Evolutionary conservation across 2,797 vertebrate genomes (phyloP), one percentile per base, ranked within the genome.

Genomic region (Rhinogobio ventralis): DNA sequence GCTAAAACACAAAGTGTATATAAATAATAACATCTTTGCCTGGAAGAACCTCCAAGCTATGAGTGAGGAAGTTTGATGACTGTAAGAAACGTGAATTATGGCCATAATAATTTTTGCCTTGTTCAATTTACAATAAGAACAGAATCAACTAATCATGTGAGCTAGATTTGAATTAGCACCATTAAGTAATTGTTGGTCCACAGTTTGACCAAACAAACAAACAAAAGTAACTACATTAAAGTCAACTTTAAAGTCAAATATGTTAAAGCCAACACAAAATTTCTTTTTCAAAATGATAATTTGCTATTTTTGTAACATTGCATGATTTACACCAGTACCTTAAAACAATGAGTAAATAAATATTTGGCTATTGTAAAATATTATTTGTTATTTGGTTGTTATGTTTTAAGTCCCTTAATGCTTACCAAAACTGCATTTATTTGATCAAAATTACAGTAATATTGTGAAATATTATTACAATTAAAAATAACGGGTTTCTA

Each of bases 51-150:
- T 67, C 6, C 33, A 39, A 74, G 60, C 36, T 17, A 55, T 11
- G 53, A 49, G 8, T 33, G 30, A 68, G 39, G 85, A 86, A 72
- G 87, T 91, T 87, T 86, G 92, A 89, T 88, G 68, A 68, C 85
- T 88, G 91, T 88, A 87, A 87, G 45, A 72, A 5, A 53, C 8
- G 15, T 33, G 25, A 73, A 51, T 73, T 51, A 62, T 25, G 28
- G 62, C 28, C n/a, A 72, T n/a, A n/a, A n/a, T n/a, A 0, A 10
- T 11, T 72, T 30, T 30, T 49, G 15, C 57, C 57, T 25, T 13
- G 23, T 60, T 60, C 11, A 19, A 49, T 30, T 51, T 28, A 30
- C 5, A 28, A 7, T 71, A 46, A 15, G 3, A 25, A 71, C 39
- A 46, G 13, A 71, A 46, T 71, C 23, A 25, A 71, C 2, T n/a